phyloP scores from a whole-genome alignment of 2,888 invertebrate species.

The Tuberolachnus salignus region DNA sequence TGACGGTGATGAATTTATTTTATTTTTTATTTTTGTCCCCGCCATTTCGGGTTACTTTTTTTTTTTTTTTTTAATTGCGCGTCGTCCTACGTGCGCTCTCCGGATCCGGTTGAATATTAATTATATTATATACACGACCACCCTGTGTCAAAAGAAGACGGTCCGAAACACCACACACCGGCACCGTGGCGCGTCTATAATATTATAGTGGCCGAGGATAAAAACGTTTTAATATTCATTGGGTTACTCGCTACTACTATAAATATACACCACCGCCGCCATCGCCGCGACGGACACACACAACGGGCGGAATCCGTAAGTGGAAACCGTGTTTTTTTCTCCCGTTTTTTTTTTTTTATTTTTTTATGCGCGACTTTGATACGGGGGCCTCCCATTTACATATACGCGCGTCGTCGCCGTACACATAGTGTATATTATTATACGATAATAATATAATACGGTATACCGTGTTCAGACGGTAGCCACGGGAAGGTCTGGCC shows the following conservation, averaged over 20 bases:
- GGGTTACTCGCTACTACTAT: constrained; percentile 10
- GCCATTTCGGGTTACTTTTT: background rate
- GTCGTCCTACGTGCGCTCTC: background rate
- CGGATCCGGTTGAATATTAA: constrained; percentile 48
- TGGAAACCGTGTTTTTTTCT: constrained; percentile 29
- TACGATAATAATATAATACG: background rate
- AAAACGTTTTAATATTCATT: constrained; percentile 55
- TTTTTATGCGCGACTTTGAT: constrained; percentile 34
- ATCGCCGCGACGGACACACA: constrained; percentile 44
- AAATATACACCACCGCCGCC: background rate
- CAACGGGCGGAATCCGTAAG: constrained; percentile 43
- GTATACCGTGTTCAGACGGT: background rate
- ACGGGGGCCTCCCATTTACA: constrained; percentile 40
- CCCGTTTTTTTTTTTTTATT: background rate
- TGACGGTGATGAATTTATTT: too few species aligned
- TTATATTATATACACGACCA: constrained; percentile 40
- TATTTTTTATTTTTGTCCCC: constrained; percentile 3
- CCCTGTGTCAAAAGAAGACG: constrained; percentile 33
- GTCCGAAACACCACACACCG: constrained; percentile 26
- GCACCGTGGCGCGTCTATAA: background rate
- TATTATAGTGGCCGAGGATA: constrained; percentile 3
- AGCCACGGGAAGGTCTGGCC: background rate
- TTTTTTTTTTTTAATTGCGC: constrained; percentile 46
- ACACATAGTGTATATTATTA: too few species aligned
- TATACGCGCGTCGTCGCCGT: background rate